A percentile compares a stretch with the other conserved stretches of the same genome.
Conservation (phyloP, 1,140 invertebrate genomes). For the Neelides sp. region DNA sequence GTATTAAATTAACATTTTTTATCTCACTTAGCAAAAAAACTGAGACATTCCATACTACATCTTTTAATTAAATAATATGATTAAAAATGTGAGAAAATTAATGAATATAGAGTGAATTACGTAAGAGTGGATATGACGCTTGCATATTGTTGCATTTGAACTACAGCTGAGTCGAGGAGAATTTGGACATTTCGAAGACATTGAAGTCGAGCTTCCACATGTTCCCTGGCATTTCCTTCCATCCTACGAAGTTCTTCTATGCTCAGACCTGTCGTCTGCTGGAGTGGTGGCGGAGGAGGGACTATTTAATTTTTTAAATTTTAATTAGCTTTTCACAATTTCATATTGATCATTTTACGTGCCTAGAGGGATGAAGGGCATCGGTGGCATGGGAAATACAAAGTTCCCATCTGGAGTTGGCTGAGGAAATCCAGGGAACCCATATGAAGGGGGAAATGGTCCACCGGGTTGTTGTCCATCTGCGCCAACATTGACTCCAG, state of each 20-base stretch:
- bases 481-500: neutral
- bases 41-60: neutral
- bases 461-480: neutral
- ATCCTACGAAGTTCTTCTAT: constrained; percentile 71
- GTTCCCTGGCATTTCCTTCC: constrained; percentile 73
- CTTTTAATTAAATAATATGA: neutral
- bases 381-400: too few species aligned
- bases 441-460: neutral
- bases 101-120: too few species aligned
- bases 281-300: constrained; percentile 47
- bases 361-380: too few species aligned
- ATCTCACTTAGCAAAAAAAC: neutral
- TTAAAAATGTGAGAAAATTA: neutral
- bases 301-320: constrained; percentile 21
- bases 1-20: neutral
- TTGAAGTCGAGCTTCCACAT: constrained; percentile 78
- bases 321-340: too few species aligned
- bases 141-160: constrained; percentile 80
- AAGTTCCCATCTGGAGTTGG: too few species aligned
- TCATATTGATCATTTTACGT: too few species aligned
- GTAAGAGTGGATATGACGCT: constrained; percentile 40
- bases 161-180: constrained; percentile 72
- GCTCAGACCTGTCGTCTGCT: constrained; percentile 57
- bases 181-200: constrained; percentile 72
- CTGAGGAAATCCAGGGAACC: neutral